phyloP scores from a whole-genome alignment of 2,113 vertebrate species.

The Polyodon spathula region DNA sequence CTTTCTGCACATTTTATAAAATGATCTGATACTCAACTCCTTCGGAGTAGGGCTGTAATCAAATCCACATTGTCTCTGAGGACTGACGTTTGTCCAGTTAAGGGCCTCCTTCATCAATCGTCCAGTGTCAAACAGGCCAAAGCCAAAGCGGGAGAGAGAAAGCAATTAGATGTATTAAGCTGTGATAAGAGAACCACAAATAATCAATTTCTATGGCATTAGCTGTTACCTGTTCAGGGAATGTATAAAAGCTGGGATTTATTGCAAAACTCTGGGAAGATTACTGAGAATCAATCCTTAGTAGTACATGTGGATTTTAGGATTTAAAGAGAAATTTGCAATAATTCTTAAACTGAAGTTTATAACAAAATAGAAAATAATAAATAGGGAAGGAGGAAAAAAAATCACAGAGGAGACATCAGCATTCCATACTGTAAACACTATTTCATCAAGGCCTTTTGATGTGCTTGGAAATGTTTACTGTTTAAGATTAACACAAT shows the following conservation, averaged over 20 bases:
- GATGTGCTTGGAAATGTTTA: neutral
- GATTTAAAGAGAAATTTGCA: conserved; percentile 40
- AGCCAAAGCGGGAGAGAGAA: conserved; percentile 46
- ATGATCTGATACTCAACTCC: conserved; percentile 36
- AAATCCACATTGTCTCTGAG: conserved; percentile 34
- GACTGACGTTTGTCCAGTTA: conserved; percentile 40
- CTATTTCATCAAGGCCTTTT: neutral
- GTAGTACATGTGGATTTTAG: conserved; percentile 32
- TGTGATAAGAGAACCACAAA: conserved; percentile 54
- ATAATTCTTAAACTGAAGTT: conserved; percentile 23
- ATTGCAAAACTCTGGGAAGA: conserved; percentile 38
- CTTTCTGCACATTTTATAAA: conserved; percentile 35
- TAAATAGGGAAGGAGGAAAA: neutral
- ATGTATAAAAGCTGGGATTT: conserved; percentile 50
- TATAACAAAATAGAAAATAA: neutral
- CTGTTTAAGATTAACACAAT: neutral
- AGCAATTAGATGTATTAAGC: conserved; percentile 55
- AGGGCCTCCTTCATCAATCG: conserved; percentile 41
- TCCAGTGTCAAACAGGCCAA: conserved; percentile 36
- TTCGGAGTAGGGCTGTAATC: conserved; percentile 37
- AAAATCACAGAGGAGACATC: neutral
- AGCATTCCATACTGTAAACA: neutral
- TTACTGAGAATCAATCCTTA: conserved; percentile 38
- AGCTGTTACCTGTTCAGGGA: conserved; percentile 41
- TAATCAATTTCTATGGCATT: conserved; percentile 51